A percentile compares a stretch with the other conserved stretches of the same genome.
These are phyloP conservation scores for Dipodomys stephensi DNA, from an alignment of 2,113 vertebrate genomes.

Conservation along the genomic window DNA sequence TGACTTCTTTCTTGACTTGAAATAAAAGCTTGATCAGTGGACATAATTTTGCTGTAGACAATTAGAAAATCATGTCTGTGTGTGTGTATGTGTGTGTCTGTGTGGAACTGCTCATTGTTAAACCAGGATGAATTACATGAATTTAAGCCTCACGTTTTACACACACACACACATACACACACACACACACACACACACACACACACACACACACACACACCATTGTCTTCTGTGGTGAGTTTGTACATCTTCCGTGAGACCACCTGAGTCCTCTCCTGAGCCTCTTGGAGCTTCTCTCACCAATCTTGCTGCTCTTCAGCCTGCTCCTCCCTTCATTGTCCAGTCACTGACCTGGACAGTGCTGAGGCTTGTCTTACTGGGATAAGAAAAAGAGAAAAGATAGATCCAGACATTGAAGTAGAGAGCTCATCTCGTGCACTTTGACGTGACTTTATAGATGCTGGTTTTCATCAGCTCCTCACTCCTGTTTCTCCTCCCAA, in stretches of 20 bases:
- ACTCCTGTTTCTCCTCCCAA: background rate
- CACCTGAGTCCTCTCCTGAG: background rate
- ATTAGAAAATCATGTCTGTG: too few relatives aligned
- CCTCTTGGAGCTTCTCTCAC: rapidly evolving
- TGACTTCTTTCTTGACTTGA: background rate
- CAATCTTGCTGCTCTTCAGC: background rate
- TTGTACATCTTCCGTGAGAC: background rate
- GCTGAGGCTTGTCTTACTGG: background rate
- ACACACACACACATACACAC: too few relatives aligned
- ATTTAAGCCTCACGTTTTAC: background rate
- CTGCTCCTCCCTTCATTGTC: background rate
- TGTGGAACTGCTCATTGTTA: background rate
- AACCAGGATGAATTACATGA: background rate
- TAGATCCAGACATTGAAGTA: too few relatives aligned
- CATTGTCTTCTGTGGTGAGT: background rate
- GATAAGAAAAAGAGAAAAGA: background rate
- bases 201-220: too few relatives aligned
- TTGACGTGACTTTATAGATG: background rate
- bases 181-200: too few relatives aligned
- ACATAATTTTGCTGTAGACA: background rate
- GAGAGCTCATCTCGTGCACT: background rate
- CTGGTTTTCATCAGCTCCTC: background rate
- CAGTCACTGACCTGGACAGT: background rate
- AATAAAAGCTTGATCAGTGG: background rate
- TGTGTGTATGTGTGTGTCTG: background rate